Evolutionary conservation across 2,888 invertebrate genomes (phyloP).

Genomic region (Clepsis dumicolana): DNA sequence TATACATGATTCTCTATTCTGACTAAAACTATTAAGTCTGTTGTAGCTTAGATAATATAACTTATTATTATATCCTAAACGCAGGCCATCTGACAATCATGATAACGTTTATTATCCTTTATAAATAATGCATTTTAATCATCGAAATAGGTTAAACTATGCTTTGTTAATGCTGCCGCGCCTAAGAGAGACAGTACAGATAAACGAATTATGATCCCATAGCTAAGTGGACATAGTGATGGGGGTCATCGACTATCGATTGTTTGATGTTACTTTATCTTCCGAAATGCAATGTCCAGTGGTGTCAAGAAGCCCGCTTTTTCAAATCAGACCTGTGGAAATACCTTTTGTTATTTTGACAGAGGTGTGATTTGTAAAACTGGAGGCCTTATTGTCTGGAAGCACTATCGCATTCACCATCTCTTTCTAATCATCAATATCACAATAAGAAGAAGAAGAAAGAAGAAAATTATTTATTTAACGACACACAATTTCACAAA

Average conservation of each 20-base stretch:
- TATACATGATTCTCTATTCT: neutral
- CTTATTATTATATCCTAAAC: neutral
- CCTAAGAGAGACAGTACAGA: slow-evolving; percentile 24
- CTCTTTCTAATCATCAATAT: no score
- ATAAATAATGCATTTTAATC: slow-evolving; percentile 29
- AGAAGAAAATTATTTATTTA: no score
- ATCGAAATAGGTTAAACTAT: slow-evolving; percentile 14
- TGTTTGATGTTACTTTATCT: no score
- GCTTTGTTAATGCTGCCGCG: slow-evolving; percentile 17
- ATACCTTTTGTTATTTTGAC: no score
- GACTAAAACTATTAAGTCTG: neutral
- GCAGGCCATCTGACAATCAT: neutral
- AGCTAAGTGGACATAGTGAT: slow-evolving; percentile 11
- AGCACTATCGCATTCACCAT: no score
- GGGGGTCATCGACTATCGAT: neutral
- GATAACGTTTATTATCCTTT: slow-evolving; percentile 6
- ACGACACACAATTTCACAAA: no score
- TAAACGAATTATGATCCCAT: slow-evolving; percentile 23
- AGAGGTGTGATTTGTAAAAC: no score
- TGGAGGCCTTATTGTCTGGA: no score
- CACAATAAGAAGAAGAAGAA: no score
- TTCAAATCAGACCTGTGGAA: no score
- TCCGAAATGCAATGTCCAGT: no score
- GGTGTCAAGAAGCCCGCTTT: no score
- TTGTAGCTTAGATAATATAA: neutral